Percentiles rank a stretch among this genome's conserved stretches.
These are phyloP conservation scores for Cephus nigrinus DNA, from an alignment of 2,888 invertebrate genomes.

Conservation along the genomic window DNA sequence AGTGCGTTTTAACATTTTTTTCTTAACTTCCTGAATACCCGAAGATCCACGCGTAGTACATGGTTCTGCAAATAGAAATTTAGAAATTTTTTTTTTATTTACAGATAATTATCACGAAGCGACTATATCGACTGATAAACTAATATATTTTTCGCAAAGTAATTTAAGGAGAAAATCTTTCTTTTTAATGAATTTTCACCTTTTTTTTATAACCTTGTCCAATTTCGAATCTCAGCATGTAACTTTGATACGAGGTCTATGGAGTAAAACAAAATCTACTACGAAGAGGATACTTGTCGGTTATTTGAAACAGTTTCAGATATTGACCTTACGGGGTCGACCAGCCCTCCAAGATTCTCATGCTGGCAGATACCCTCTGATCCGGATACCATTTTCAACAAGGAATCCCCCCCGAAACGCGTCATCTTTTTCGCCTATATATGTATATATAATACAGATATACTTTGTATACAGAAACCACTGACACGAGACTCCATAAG, in stretches of 20 bases:
- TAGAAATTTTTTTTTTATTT: not conserved
- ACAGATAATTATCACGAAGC: too few relatives aligned
- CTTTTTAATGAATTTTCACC: not conserved
- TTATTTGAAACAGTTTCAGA: not conserved
- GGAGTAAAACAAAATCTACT: not conserved
- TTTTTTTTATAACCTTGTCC: not conserved
- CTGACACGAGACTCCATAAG: not conserved
- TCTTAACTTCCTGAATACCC: not conserved
- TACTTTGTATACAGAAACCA: not conserved
- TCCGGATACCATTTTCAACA: not conserved
- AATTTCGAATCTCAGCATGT: not conserved
- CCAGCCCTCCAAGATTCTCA: not conserved
- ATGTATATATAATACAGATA: too few relatives aligned
- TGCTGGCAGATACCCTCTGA: constrained; percentile 1
- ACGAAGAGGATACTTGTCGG: not conserved
- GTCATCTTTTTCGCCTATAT: not conserved
- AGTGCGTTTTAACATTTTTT: not conserved
- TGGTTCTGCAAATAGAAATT: not conserved
- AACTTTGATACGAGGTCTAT: not conserved
- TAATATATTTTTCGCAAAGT: too few relatives aligned
- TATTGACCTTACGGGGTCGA: not conserved
- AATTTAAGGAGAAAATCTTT: too few relatives aligned
- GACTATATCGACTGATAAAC: too few relatives aligned
- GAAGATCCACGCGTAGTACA: not conserved
- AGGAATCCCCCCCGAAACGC: not conserved